Base-by-base conservation (phyloP, 2,888 invertebrate species). In the Tetranychus piercei region DNA sequence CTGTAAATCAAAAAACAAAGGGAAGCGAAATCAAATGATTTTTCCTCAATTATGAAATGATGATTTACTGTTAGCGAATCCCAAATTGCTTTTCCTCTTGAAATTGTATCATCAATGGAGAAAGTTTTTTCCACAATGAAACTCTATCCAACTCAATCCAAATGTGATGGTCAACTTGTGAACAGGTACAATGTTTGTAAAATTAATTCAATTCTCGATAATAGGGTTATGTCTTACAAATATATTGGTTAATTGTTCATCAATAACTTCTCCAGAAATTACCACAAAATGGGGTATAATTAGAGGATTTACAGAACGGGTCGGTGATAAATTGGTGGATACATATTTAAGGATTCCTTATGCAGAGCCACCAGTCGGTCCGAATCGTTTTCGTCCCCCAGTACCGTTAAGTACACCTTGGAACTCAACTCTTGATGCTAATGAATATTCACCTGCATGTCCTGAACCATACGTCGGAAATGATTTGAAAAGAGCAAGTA, bases 281-380 rank as follows among this genome's bases (percentile, higher is more conserved):
- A 69, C 20, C 69, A 69, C 69, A 23, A 11, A 22, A 20, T 22
- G 34, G 20, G 69, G 69, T 9, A 20, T 20, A 69, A 23, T 69
- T 5, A 20, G 11, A n/a, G 69, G 69, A 23, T 69, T 69, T 22
- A 23, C 22, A 4, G 34, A 20, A 9, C 20, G 69, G 20, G 8
- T 69, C 34, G 69, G 69, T 22, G 69, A 69, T 23, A 20, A 23
- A 69, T 23, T 69, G 69, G 20, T 69, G 5, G 22, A 23, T 6
- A 69, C 69, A 5, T 69, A 23, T 23, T 22, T 69, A 11, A 23
- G 69, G 5, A 69, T 69, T 69, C 69, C 69, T 22, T 69, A 69
- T 69, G 69, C 69, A 5, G 20, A 20, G 20, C 69, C 69, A 22
- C 69, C 69, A 22, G 20, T 69, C 6, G 69, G 69, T 22, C 69